These are phyloP conservation scores for Metallyticus violacea DNA, from an alignment of 2,888 invertebrate genomes.

Conservation along the genomic window DNA sequence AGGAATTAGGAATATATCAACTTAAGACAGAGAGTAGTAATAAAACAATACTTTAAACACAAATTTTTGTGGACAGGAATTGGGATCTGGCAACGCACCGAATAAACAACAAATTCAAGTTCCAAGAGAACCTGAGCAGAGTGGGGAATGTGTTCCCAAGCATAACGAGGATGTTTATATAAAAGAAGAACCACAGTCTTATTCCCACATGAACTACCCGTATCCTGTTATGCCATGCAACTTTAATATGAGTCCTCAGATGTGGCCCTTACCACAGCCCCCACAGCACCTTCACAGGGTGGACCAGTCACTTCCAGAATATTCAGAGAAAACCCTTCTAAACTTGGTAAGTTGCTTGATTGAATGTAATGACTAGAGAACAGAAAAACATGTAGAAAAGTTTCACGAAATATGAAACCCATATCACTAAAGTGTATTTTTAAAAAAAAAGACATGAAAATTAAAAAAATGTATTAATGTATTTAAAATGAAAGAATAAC, in stretches of 20 bases:
- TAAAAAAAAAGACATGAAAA: too few species aligned
- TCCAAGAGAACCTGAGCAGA: not conserved
- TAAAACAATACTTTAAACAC: too few species aligned
- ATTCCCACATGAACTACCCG: not conserved
- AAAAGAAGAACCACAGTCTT: constrained; percentile 3
- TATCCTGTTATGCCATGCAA: constrained; percentile 1
- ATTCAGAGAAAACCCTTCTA: not conserved
- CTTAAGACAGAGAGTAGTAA: too few species aligned
- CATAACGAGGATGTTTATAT: not conserved
- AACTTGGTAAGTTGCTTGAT: not conserved
- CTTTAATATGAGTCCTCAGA: not conserved
- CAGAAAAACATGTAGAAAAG: too few species aligned
- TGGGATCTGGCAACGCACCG: not conserved
- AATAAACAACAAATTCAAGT: not conserved
- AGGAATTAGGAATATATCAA: too few species aligned
- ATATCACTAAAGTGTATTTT: too few species aligned
- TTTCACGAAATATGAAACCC: too few species aligned
- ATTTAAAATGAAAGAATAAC: too few species aligned
- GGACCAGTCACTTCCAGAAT: not conserved
- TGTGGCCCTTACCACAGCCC: not conserved
- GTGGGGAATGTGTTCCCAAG: not conserved
- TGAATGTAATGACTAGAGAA: not conserved
- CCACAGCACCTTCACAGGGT: not conserved
- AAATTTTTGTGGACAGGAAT: not conserved
- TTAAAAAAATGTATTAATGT: too few species aligned